A percentile compares a stretch with the other conserved stretches of the same genome.
phyloP scores from a whole-genome alignment of 2,113 vertebrate genomes.

The Mustela nigripes region DNA sequence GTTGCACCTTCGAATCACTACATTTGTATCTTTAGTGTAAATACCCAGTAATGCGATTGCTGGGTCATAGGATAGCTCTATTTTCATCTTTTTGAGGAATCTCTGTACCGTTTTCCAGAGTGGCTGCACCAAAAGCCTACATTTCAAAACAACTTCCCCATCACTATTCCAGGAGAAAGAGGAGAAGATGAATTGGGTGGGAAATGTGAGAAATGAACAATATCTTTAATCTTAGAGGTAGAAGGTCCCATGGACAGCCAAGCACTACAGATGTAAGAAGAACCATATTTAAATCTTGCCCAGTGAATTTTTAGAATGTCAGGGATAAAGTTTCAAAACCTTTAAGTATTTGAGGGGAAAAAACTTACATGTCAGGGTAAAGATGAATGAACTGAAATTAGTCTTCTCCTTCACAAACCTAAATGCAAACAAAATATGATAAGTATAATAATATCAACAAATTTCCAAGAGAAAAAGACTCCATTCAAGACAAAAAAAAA shows the following conservation, averaged over 20 bases:
- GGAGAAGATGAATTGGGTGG: background rate
- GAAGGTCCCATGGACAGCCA: background rate
- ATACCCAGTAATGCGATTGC: background rate
- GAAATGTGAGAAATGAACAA: background rate
- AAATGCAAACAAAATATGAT: background rate
- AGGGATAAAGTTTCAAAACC: background rate
- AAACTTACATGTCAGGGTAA: background rate
- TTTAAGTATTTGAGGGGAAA: background rate
- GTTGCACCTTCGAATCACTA: no score
- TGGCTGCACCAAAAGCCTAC: background rate
- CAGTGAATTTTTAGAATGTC: background rate
- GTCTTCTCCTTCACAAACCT: conserved; percentile 38
- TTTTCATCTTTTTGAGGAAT: background rate
- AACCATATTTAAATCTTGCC: background rate
- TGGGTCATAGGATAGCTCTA: background rate
- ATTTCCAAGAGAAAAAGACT: background rate
- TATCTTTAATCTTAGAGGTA: background rate
- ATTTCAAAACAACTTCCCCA: background rate
- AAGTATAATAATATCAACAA: conserved; percentile 55
- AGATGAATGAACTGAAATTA: background rate
- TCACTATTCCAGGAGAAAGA: background rate
- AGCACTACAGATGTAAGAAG: background rate
- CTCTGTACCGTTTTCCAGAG: background rate
- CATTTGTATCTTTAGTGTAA: no score
- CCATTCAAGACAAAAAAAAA: background rate